Evolutionary conservation across 2,113 vertebrate genomes (phyloP).

Genomic region (Bucco capensis): DNA sequence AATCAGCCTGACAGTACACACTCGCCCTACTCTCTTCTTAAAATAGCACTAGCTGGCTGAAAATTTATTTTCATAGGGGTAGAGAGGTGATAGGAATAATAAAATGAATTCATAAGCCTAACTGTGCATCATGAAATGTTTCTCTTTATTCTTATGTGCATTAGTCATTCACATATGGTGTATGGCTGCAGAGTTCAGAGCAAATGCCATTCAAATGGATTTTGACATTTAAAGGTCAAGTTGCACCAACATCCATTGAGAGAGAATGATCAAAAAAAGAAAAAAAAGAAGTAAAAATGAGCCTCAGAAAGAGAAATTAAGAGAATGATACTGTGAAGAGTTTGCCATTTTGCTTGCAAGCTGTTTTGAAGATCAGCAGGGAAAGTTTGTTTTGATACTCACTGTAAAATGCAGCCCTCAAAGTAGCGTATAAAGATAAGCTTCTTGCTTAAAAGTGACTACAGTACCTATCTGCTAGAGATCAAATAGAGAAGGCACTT

Average conservation of each 20-base stretch:
- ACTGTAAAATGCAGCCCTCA: neutral
- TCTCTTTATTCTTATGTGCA: neutral
- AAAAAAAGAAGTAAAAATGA: neutral
- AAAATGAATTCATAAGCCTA: neutral
- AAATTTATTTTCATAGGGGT: conserved; percentile 2
- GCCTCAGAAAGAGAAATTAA: neutral
- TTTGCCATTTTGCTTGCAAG: neutral
- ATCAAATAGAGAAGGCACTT: neutral
- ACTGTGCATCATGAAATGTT: neutral
- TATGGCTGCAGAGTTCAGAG: neutral
- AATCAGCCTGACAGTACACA: neutral
- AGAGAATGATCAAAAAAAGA: neutral
- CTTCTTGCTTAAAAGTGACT: neutral
- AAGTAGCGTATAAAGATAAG: neutral
- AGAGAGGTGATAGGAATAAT: conserved; percentile 33
- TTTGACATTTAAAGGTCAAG: conserved; percentile 56
- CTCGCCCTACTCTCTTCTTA: conserved; percentile 16
- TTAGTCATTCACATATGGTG: neutral
- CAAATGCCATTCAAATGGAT: neutral
- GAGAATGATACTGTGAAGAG: neutral
- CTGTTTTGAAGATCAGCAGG: neutral
- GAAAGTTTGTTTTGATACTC: neutral
- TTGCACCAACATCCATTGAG: neutral
- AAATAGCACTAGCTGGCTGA: conserved; percentile 19
- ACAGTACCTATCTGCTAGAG: neutral